Percentiles rank a stretch among this genome's conserved stretches.
Evolutionary conservation across 2,888 invertebrate genomes (phyloP).

Genomic region (Gymnoscelis rufifasciata): DNA sequence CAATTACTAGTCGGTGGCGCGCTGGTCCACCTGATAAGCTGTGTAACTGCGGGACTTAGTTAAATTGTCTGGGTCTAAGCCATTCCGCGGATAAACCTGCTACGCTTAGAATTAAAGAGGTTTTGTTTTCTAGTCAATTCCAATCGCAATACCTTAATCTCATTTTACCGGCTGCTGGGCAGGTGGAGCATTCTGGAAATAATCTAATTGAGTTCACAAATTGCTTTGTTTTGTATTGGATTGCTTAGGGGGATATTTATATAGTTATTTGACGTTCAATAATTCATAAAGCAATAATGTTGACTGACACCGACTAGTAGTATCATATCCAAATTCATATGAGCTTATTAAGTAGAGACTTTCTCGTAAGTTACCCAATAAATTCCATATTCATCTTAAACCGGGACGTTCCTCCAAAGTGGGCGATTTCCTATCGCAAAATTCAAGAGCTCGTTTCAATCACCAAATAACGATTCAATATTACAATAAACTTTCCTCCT

Average conservation of each 20-base stretch:
- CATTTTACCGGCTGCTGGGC: constrained; percentile 46
- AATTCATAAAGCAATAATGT: too few relatives aligned
- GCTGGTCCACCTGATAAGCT: constrained; percentile 19
- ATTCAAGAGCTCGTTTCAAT: too few relatives aligned
- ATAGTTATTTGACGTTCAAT: not conserved
- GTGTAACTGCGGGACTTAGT: constrained; percentile 31
- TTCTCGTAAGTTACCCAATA: not conserved
- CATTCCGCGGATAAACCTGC: constrained; percentile 42
- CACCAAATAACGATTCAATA: not conserved
- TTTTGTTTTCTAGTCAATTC: constrained; percentile 40
- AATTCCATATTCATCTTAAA: too few relatives aligned
- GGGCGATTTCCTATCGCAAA: too few relatives aligned
- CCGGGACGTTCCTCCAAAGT: too few relatives aligned
- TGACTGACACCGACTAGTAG: too few relatives aligned
- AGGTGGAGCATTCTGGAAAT: constrained; percentile 41
- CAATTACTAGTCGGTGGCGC: too few relatives aligned
- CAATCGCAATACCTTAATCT: constrained; percentile 46
- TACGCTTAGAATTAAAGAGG: constrained; percentile 45
- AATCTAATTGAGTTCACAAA: constrained; percentile 33
- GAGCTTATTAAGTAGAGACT: not conserved
- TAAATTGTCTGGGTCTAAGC: constrained; percentile 43
- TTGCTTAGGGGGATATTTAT: constrained; percentile 7
- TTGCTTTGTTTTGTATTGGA: constrained; percentile 24
- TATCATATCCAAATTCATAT: too few relatives aligned
- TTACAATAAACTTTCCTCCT: not conserved